Percentiles rank a stretch among this genome's conserved stretches.
phyloP scores from a whole-genome alignment of 1,140 invertebrate genomes.

The Zelostemma sp. region DNA sequence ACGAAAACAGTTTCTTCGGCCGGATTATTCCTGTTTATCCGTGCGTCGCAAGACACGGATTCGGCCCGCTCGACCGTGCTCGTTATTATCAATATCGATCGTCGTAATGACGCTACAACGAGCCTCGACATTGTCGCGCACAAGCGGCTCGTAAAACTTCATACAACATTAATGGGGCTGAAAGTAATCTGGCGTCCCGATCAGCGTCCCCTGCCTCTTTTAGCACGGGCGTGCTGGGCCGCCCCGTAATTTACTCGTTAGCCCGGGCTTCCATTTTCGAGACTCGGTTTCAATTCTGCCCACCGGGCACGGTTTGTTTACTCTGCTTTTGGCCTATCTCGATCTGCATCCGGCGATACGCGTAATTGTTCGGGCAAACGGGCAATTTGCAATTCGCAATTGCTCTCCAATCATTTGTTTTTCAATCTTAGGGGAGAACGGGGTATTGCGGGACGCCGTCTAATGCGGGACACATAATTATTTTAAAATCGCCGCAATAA shows the following conservation, averaged over 20 bases:
- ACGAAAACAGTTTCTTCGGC: constrained; percentile 5
- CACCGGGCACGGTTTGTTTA: constrained; percentile 29
- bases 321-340: constrained; percentile 35
- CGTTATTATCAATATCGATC: constrained; percentile 22
- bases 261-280: constrained; percentile 25
- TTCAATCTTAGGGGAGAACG: too few species aligned
- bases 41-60: constrained; percentile 1
- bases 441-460: too few species aligned
- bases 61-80: constrained; percentile 8
- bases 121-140: constrained; percentile 28
- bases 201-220: constrained; percentile 17
- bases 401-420: too few species aligned
- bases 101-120: constrained; percentile 29
- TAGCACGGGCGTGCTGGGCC: constrained; percentile 21
- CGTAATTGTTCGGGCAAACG: too few species aligned
- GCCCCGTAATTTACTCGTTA: constrained; percentile 48
- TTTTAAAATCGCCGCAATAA: too few species aligned
- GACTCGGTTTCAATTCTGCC: constrained; percentile 13
- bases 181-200: constrained; percentile 38
- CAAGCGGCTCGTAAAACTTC: constrained; percentile 37
- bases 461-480: too few species aligned
- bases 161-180: constrained; percentile 40
- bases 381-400: too few species aligned
- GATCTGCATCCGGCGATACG: constrained; percentile 38
- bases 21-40: constrained; percentile 11